Evolutionary conservation across 2,888 invertebrate species (phyloP), one percentile per base, ranked within the genome.

Genomic region (Byasa hedistus): DNA sequence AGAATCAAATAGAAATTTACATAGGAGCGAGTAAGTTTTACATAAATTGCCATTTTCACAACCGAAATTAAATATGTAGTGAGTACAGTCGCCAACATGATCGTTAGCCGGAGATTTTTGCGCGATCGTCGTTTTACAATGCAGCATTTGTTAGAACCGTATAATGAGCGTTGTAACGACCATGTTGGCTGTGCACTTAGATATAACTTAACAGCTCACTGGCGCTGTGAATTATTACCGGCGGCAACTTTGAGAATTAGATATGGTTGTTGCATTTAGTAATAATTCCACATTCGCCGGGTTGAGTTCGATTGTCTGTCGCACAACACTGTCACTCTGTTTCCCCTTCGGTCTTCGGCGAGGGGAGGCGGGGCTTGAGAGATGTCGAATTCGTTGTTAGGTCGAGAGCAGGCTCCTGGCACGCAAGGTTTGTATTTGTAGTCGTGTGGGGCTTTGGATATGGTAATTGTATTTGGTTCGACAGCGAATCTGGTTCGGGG

Each of bases 31-130:
- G 84, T 84, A 84, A 86, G 81, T 84, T 82, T 86, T 86, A 90
- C 83, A 87, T 85, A 89, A 89, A 90, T 91, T 91, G 91, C 91
- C 86, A 89, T 89, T 87, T 89, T 91, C 91, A 91, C 91, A 91
- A 91, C 91, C 91, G 87, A 91, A 91, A 91, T 91, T 89, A 91
- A 91, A 91, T 90, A 89, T 87, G 84, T 86, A 83, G 77, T 84
- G 85, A 83, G 84, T 86, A 75, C 75, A 73, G 70, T 70, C 73
- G 74, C 72, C 75, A 69, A 70, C 69, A 68, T 60, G 64, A 57
- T 65, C 64, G 69, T 61, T 64, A 69, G 12, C 59, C 32, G 51
- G 51, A 51, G 56, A 51, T 51, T 55, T 60, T 48, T 58, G 52
- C 55, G 23, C 62, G 64, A 59, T 39, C 12, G 39, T 58, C 19